Conservation (phyloP, 1,140 invertebrate genomes). For the Anthonomus grandis region DNA sequence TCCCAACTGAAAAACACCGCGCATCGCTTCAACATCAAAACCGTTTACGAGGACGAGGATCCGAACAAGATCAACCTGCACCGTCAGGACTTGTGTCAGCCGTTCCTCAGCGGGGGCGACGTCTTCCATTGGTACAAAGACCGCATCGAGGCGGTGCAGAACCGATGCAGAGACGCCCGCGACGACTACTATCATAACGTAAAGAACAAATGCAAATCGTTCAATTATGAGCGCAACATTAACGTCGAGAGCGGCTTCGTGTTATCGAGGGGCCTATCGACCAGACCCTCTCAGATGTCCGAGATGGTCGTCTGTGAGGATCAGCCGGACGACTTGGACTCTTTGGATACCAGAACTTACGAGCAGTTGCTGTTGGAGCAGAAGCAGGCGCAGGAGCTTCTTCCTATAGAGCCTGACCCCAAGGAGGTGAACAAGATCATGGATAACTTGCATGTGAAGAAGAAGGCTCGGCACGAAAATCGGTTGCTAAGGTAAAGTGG, state of each 20-base stretch:
- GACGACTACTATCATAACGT: constrained; percentile 25
- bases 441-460: constrained; percentile 39
- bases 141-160: constrained; percentile 45
- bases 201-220: background rate
- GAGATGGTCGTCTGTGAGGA: background rate
- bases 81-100: constrained; percentile 27
- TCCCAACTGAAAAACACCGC: background rate
- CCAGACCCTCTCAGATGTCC: background rate
- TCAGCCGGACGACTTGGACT: background rate
- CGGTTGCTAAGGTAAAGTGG: constrained; percentile 39
- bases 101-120: constrained; percentile 50
- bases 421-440: constrained; percentile 36
- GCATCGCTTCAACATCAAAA: constrained; percentile 4
- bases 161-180: constrained; percentile 30
- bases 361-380: constrained; percentile 30
- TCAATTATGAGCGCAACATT: background rate
- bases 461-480: constrained; percentile 25
- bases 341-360: constrained; percentile 15
- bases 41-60: background rate
- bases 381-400: constrained; percentile 13
- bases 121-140: constrained; percentile 56
- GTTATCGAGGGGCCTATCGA: background rate
- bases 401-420: constrained; percentile 23
- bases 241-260: background rate
- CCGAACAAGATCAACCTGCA: constrained; percentile 5